phyloP scores from a whole-genome alignment of 2,113 vertebrate species.

The Aspidoscelis tigris region DNA sequence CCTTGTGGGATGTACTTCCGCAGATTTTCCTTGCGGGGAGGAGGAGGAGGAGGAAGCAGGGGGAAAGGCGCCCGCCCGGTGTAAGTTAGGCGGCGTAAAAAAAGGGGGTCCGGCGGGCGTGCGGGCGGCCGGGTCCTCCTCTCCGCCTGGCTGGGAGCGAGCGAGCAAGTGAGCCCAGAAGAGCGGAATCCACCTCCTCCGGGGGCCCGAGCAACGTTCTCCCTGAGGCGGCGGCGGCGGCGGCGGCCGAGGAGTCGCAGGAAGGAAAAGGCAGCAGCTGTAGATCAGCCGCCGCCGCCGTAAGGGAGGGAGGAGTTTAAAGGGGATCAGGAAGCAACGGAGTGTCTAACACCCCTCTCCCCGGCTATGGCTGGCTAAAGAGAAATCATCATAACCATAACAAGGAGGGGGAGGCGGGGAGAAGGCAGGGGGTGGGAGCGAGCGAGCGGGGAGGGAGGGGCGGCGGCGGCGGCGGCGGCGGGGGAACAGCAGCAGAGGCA shows the following conservation, averaged over 20 bases:
- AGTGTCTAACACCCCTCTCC: conserved; percentile 73
- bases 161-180: not conserved
- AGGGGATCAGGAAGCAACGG: conserved; percentile 74
- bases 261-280: conserved; percentile 69
- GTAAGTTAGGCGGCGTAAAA: not conserved
- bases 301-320: conserved; percentile 70
- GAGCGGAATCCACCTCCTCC: not conserved
- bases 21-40: not conserved
- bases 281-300: conserved; percentile 70
- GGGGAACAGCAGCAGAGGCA: conserved; percentile 57
- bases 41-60: not conserved
- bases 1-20: conserved; percentile 29
- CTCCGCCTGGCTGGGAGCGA: not conserved
- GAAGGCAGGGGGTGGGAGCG: conserved; percentile 37
- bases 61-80: not conserved
- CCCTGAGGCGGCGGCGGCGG: conserved; percentile 5
- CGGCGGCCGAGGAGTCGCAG: conserved; percentile 7
- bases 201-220: conserved; percentile 1
- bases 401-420: conserved; percentile 54
- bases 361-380: conserved; percentile 77
- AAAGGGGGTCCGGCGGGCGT: no score
- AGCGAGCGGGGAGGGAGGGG: conserved; percentile 31
- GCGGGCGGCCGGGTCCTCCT: no score
- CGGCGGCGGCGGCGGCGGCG: not conserved
- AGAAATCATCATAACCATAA: conserved; percentile 73